These are phyloP conservation scores for Tinea semifulvella DNA, from an alignment of 2,888 invertebrate species.

Conservation along the genomic window DNA sequence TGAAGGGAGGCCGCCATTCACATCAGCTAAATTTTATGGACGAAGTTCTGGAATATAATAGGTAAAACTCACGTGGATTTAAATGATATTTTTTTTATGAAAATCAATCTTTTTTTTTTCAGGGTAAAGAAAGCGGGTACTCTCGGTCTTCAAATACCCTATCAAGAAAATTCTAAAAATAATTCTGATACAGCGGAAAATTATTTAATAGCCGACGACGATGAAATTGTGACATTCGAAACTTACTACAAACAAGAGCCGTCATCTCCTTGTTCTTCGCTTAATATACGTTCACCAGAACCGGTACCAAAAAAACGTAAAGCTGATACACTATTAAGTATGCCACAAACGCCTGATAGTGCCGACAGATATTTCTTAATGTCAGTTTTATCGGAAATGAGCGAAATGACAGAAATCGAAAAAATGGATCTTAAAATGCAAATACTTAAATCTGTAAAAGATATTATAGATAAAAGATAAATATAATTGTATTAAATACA, in stretches of 20 bases:
- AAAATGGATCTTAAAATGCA: conserved; percentile 10
- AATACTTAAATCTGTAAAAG: conserved; percentile 2
- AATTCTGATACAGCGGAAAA: no score
- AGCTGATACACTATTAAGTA: not conserved
- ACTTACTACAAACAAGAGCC: not conserved
- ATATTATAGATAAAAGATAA: conserved; percentile 2
- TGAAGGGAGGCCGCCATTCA: not conserved
- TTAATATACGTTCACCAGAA: not conserved
- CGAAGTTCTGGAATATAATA: not conserved
- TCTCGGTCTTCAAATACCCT: no score
- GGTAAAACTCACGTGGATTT: no score
- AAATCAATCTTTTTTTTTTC: no score
- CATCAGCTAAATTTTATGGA: not conserved
- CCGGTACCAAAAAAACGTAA: not conserved
- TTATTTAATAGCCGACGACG: not conserved
- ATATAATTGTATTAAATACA: no score
- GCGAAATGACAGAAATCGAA: not conserved
- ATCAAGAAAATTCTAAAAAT: no score
- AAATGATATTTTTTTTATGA: no score
- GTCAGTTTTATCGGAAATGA: conserved; percentile 5
- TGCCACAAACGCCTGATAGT: not conserved
- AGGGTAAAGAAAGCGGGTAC: no score
- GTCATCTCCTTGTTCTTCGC: not conserved
- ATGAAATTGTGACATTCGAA: not conserved
- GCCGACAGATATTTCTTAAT: conserved; percentile 5